phyloP scores from a whole-genome alignment of 2,797 vertebrate species.

The Tapirus indicus region DNA sequence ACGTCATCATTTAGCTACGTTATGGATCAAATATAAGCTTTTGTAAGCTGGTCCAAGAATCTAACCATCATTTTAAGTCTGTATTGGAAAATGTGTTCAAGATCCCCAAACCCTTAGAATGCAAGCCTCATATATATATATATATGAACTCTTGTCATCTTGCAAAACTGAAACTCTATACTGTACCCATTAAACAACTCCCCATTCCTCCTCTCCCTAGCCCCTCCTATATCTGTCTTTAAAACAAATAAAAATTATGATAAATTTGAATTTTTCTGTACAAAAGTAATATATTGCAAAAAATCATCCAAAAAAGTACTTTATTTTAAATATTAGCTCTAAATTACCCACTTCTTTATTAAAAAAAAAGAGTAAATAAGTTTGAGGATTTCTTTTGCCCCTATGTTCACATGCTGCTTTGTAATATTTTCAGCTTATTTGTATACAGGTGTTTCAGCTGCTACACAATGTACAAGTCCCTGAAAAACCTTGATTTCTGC shows the following conservation, averaged over 20 bases:
- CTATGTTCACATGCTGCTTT: neutral
- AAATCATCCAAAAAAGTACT: conserved; percentile 7
- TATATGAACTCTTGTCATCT: neutral
- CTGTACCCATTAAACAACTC: neutral
- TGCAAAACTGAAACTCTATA: neutral
- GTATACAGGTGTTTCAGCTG: neutral
- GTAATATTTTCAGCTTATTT: neutral
- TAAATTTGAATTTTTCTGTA: conserved; percentile 19
- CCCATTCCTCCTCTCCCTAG: neutral
- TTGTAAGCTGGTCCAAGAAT: conserved; percentile 42
- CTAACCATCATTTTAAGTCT: conserved; percentile 44
- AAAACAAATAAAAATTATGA: neutral
- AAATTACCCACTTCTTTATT: conserved; percentile 10
- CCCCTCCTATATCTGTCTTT: neutral
- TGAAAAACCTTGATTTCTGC: conserved; percentile 8
- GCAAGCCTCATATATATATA: neutral
- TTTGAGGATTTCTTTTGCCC: conserved; percentile 19
- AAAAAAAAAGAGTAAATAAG: neutral
- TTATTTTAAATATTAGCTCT: conserved; percentile 30
- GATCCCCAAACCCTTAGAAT: neutral
- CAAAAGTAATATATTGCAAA: neutral
- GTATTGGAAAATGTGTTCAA: neutral
- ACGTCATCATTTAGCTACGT: neutral
- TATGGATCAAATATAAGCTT: conserved; percentile 10
- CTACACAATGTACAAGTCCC: neutral